phyloP scores from a whole-genome alignment of 1,140 invertebrate genomes.

The Megathymus violae region DNA sequence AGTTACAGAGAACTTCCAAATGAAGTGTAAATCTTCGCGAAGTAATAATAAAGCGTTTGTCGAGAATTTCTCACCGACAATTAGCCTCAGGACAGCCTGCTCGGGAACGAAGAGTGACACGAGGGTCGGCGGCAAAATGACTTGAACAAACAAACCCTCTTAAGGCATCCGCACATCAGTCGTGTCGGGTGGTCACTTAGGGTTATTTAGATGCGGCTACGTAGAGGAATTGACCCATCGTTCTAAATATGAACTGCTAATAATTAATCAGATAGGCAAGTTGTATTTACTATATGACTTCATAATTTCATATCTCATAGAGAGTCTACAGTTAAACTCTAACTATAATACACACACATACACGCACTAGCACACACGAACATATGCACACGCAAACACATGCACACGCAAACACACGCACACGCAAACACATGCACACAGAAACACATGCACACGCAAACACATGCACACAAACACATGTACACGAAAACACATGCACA shows the following conservation, averaged over 20 bases:
- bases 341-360: too few relatives aligned
- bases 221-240: neutral
- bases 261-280: neutral
- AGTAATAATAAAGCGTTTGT: constrained; percentile 41
- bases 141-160: constrained; percentile 59
- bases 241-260: constrained; percentile 6
- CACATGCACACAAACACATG: too few relatives aligned
- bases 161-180: constrained; percentile 20
- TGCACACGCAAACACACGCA: too few relatives aligned
- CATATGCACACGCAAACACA: too few relatives aligned
- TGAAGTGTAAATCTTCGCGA: constrained; percentile 25
- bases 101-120: constrained; percentile 47
- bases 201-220: constrained; percentile 10
- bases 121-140: constrained; percentile 35
- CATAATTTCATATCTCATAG: too few relatives aligned
- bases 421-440: too few relatives aligned
- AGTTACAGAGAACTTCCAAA: constrained; percentile 20
- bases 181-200: constrained; percentile 25
- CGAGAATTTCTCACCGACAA: constrained; percentile 43
- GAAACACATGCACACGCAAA: too few relatives aligned
- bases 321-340: too few relatives aligned
- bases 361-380: too few relatives aligned
- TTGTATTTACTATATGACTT: neutral
- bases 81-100: constrained; percentile 44
- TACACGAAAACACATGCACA: too few relatives aligned